Evolutionary conservation across 1,140 invertebrate genomes (phyloP).

Genomic region (Anastrepha ludens): DNA sequence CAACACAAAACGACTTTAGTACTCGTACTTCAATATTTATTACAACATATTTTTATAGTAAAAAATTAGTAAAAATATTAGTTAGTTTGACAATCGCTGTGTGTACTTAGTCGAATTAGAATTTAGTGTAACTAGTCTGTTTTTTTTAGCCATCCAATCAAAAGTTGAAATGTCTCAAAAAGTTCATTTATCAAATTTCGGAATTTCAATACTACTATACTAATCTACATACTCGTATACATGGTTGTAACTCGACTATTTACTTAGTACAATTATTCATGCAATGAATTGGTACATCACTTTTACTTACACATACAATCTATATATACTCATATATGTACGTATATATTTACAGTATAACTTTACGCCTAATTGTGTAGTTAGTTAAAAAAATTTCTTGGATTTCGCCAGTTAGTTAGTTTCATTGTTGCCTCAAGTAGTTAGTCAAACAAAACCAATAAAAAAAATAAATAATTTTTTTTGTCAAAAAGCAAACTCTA

Average conservation of each 20-base stretch:
- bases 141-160: slow-evolving; percentile 11
- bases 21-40: slow-evolving; percentile 5
- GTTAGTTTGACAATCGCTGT: slow-evolving; percentile 20
- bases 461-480: neutral
- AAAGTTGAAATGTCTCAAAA: neutral
- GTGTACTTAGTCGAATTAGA: slow-evolving; percentile 22
- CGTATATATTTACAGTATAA: slow-evolving; percentile 21
- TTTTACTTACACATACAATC: slow-evolving; percentile 1
- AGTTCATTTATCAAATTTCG: neutral
- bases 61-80: slow-evolving; percentile 3
- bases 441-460: slow-evolving; percentile 33
- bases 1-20: neutral
- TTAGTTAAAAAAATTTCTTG: slow-evolving; percentile 36
- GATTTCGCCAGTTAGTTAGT: slow-evolving; percentile 53
- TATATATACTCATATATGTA: slow-evolving; percentile 45
- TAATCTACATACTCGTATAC: neutral
- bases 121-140: slow-evolving; percentile 22
- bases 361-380: slow-evolving; percentile 55
- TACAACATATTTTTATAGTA: neutral
- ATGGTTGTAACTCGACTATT: neutral
- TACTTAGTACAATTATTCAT: neutral
- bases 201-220: neutral
- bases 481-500: neutral
- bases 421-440: slow-evolving; percentile 56
- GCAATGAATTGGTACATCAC: neutral